A percentile compares a stretch with the other conserved stretches of the same genome.
Conservation (phyloP, 2,888 invertebrate genomes). For the Nemotelus pantherinus region DNA sequence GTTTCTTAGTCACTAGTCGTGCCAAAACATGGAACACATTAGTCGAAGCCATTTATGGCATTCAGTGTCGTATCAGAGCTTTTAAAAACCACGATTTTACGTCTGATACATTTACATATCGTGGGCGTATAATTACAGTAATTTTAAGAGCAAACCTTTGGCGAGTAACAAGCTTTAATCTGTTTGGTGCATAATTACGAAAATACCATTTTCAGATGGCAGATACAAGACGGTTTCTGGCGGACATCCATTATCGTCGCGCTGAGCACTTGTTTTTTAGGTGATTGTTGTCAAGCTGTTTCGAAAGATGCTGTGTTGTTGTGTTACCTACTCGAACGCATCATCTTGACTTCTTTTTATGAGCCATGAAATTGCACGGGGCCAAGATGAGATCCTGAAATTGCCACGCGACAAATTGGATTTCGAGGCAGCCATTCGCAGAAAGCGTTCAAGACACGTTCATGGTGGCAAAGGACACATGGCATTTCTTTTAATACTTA, state of each 20-base stretch:
- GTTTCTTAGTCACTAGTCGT: too few species aligned
- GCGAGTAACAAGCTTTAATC: conserved; percentile 20
- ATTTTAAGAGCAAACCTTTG: conserved; percentile 28
- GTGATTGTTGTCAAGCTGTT: background rate
- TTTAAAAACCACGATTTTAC: too few species aligned
- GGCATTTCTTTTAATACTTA: background rate
- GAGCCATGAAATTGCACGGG: conserved; percentile 45
- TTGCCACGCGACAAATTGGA: conserved; percentile 46
- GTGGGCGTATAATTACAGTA: conserved; percentile 1
- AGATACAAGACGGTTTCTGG: background rate
- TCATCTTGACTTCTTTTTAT: conserved; percentile 36
- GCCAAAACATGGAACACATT: too few species aligned
- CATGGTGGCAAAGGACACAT: background rate
- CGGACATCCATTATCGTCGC: background rate
- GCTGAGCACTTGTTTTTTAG: background rate
- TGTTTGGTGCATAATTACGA: conserved; percentile 4
- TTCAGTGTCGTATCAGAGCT: too few species aligned
- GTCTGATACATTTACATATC: too few species aligned
- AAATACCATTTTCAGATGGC: conserved; percentile 9
- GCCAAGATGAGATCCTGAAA: conserved; percentile 41
- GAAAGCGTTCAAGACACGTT: background rate
- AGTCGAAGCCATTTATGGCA: too few species aligned
- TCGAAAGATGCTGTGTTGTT: background rate
- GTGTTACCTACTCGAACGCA: background rate
- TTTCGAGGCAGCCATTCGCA: conserved; percentile 32